These are phyloP conservation scores for Ctenoplectra terminalis DNA, from an alignment of 1,140 invertebrate species.

Conservation along the genomic window DNA sequence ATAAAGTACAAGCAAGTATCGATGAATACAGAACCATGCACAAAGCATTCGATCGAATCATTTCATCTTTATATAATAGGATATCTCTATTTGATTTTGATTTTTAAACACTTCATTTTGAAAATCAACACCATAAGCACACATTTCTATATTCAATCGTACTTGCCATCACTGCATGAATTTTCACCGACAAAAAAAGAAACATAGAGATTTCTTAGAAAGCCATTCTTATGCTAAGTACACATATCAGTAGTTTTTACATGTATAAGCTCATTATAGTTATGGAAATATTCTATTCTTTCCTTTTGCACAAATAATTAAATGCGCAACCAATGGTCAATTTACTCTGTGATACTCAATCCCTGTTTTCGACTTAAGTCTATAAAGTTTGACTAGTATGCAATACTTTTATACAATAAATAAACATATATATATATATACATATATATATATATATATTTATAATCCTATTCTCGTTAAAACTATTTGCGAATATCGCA, in stretches of 20 bases:
- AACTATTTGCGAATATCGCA: conserved; percentile 34
- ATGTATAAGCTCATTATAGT: conserved; percentile 82
- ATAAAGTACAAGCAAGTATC: conserved; percentile 45
- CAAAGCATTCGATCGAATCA: neutral
- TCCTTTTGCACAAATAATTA: conserved; percentile 58
- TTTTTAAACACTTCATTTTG: conserved; percentile 9
- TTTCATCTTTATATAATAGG: neutral
- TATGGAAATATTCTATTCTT: conserved; percentile 75
- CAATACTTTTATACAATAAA: conserved; percentile 70
- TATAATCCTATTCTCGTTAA: conserved; percentile 34
- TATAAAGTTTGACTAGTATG: conserved; percentile 78
- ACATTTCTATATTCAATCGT: conserved; percentile 46
- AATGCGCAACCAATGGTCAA: conserved; percentile 65
- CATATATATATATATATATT: neutral
- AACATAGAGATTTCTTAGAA: conserved; percentile 67
- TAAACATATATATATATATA: conserved; percentile 30
- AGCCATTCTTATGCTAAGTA: conserved; percentile 79
- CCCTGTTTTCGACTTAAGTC: conserved; percentile 74
- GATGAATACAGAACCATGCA: conserved; percentile 46
- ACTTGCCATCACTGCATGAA: conserved; percentile 35
- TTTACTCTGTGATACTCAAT: conserved; percentile 74
- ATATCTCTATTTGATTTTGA: conserved; percentile 14
- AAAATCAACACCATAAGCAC: neutral
- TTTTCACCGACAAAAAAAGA: conserved; percentile 44
- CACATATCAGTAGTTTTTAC: conserved; percentile 82